Evolutionary conservation across 2,888 invertebrate species (phyloP).

Genomic region (Choristoneura rosaceana): DNA sequence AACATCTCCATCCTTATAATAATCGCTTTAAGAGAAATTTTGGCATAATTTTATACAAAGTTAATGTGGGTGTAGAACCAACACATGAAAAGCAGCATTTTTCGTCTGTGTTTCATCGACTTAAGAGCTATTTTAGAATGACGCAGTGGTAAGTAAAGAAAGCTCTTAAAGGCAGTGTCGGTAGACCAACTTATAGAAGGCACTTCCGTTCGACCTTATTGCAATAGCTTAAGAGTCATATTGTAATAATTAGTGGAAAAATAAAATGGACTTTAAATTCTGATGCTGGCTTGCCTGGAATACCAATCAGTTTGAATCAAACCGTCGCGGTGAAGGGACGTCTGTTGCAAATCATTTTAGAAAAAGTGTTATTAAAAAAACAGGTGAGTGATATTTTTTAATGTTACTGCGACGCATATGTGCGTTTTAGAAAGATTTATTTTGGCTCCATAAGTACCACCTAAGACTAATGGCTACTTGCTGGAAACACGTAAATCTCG

Average conservation of each 20-base stretch:
- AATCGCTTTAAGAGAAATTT: not conserved
- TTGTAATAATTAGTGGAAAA: not conserved
- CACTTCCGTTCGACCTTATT: slow-evolving; percentile 1
- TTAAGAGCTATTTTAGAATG: not conserved
- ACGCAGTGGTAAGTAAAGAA: not conserved
- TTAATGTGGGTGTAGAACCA: not conserved
- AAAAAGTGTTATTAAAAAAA: slow-evolving; percentile 21
- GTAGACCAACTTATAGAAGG: not conserved
- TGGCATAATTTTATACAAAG: not conserved
- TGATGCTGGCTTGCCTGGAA: not conserved
- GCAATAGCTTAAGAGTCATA: not conserved
- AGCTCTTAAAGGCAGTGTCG: slow-evolving; percentile 3
- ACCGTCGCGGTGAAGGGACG: slow-evolving; percentile 16
- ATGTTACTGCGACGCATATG: not conserved
- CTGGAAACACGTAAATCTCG: too few species aligned
- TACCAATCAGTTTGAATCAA: slow-evolving; percentile 27
- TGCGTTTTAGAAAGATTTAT: not conserved
- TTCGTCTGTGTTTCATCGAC: not conserved
- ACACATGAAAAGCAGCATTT: not conserved
- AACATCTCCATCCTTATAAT: not conserved
- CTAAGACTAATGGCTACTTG: too few species aligned
- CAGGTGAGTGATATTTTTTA: slow-evolving; percentile 14
- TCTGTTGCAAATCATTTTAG: slow-evolving; percentile 3
- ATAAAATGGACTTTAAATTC: slow-evolving; percentile 18
- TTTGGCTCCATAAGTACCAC: too few species aligned